These are phyloP conservation scores for Lacanobia wlatinum DNA, from an alignment of 2,888 invertebrate species.

Conservation along the genomic window DNA sequence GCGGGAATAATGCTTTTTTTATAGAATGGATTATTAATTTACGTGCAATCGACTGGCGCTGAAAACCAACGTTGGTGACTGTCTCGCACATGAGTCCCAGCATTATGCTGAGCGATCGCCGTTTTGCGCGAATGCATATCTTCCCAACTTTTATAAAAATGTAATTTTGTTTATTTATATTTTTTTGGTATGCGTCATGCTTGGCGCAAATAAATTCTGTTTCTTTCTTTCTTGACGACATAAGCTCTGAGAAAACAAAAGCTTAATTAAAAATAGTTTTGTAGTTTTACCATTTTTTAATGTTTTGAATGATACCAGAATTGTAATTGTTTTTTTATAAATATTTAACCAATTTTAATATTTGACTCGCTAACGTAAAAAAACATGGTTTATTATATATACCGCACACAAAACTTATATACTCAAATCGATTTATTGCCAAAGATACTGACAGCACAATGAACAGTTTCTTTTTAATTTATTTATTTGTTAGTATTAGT, in stretches of 20 bases:
- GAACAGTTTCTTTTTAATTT: constrained; percentile 71
- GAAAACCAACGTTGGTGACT: no score
- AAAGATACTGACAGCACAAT: constrained; percentile 76
- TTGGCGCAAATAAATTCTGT: no score
- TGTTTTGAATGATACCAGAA: background rate
- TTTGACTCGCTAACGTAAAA: background rate
- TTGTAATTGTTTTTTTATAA: background rate
- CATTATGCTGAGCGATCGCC: no score
- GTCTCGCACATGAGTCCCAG: no score
- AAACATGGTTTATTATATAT: background rate
- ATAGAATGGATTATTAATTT: constrained; percentile 8
- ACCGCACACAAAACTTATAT: constrained; percentile 8
- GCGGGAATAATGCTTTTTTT: constrained; percentile 47
- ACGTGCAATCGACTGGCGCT: background rate
- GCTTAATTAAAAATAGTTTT: background rate
- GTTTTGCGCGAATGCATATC: no score
- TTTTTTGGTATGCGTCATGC: no score
- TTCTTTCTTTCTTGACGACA: no score
- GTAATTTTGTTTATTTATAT: no score
- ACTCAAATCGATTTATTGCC: constrained; percentile 41
- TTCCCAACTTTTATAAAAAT: no score
- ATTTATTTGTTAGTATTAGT: constrained; percentile 74
- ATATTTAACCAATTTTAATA: background rate
- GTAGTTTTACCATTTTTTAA: background rate
- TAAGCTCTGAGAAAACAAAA: constrained; percentile 1